Evolutionary conservation across 2,888 invertebrate species (phyloP), one percentile per base, ranked within the genome.

Genomic region (Nasonovia ribisnigri): DNA sequence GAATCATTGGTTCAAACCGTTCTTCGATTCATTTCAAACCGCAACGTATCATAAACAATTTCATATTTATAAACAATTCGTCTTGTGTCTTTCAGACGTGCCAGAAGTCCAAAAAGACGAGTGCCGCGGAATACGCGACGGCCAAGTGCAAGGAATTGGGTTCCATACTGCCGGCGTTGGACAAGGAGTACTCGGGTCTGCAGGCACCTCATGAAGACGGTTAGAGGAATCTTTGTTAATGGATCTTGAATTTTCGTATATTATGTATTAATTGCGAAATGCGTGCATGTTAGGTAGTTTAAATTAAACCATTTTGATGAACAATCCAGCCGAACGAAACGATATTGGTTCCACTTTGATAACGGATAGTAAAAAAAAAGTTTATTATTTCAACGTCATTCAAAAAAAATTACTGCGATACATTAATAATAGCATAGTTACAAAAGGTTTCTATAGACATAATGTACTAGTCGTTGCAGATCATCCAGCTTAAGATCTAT

Each of bases 151-250:
- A 96, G 90, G 96, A 97, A 95, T 97, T 97, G 95, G 97, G 97
- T 60, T 96, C 96, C 94, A 95, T 96, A 92, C 95, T 98, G 93
- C 96, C 97, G 0, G 96, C 97, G 94, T 95, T 98, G 94, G 97
- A 97, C 95, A 95, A 96, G 0, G 96, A 96, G 60, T 97, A 97
- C n/a, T 96, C 96, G 1, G 97, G 98, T 1, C 96, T 97, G 94
- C 98, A 98, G 96, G 97, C 97, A 29, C 97, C 97, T 3, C 97
- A 98, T 95, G 97, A 98, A 95, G 96, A 96, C 88, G 97, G 97
- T 97, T 95, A 96, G 67, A 92, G 26, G 24, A 46, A 77, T 77
- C 20, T 36, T 20, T 8, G 36, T 26, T 87, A 51, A 36, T 91
- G 16, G 6, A 2, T 5, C 4, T 6, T n/a, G 43, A 60, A 43